Base-by-base conservation (phyloP, 2,113 vertebrate species). In the Nansenia antarctica region DNA sequence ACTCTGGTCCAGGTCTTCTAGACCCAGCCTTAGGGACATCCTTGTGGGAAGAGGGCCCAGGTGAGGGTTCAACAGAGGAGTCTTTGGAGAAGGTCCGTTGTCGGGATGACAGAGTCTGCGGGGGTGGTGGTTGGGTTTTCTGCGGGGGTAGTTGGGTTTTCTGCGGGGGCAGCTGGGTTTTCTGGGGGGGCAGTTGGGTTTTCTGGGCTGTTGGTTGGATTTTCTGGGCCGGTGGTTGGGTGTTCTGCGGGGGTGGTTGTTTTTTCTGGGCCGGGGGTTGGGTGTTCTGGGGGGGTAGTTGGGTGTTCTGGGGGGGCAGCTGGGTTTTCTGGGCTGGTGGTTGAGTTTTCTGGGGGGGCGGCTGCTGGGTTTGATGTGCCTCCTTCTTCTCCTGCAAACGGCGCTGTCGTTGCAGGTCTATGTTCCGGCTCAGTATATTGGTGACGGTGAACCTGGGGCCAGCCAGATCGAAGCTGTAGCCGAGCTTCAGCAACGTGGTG, bases 401-500 rank as follows among this genome's bases (percentile, higher is more conserved):
- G 42, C 87, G 87, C 76, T 95, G 94, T 35, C 94, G 86, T 79
- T 95, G 94, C 18, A 83, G 91, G 90, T 96, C 95, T 92, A 95
- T 94, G 80, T 96, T 96, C 18, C 94, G 87, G 82, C 94, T 96
- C 58, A 96, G 88, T 70, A 95, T 82, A 86, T 90, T 94, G 62
- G 94, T 95, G 85, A 95, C 93, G 0, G 94, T 88, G 94, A 95
- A 95, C 20, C 95, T 92, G 0, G 95, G 95, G 0, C 95, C 95
- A 0, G 94, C 94, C 78, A 95, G 88, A 82, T 95, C 93, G 0
- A 96, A 96, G 68, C 95, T 94, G 82, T 95, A 96, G 75, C 94
- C 95, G 70, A 96, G 80, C 69, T 96, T 96, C 62, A 95, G 90
- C 60, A 96, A 83, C 0, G 94, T 94, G 67, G 87, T 91, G 81